Percentiles rank a stretch among this genome's conserved stretches.
Conservation (phyloP, 1,140 invertebrate species). For the Drosophila fuyamai region DNA sequence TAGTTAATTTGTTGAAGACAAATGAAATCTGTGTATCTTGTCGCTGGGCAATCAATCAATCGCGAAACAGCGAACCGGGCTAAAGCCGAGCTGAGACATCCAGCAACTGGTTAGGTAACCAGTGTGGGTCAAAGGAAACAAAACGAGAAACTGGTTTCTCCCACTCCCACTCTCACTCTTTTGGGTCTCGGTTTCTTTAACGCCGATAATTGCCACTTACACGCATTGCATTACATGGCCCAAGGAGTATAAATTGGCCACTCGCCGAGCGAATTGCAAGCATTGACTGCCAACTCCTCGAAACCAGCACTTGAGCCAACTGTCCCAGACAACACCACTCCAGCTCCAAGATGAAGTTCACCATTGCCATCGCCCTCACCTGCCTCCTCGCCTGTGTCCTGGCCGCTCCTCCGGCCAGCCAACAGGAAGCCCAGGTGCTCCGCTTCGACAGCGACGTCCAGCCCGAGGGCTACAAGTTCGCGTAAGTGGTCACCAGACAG, state of each 20-base stretch:
- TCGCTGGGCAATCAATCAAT: conserved; percentile 60
- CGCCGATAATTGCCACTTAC: conserved; percentile 35
- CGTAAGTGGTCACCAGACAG: conserved; percentile 40
- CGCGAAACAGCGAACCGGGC: conserved; percentile 28
- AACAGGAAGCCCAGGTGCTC: conserved; percentile 59
- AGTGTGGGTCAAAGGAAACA: conserved; percentile 51
- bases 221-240: conserved; percentile 36
- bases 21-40: conserved; percentile 54
- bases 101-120: conserved; percentile 45
- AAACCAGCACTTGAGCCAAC: conserved; percentile 41
- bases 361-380: conserved; percentile 32
- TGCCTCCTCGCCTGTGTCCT: conserved; percentile 43
- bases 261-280: conserved; percentile 46
- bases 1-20: conserved; percentile 53
- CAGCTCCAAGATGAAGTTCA: conserved; percentile 55
- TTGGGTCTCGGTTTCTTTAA: conserved; percentile 27
- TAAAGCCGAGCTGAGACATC: conserved; percentile 5
- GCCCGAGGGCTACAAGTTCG: conserved; percentile 71
- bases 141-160: conserved; percentile 48
- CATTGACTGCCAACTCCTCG: conserved; percentile 70
- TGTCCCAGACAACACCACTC: not conserved
- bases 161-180: conserved; percentile 25
- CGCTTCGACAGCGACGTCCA: conserved; percentile 70
- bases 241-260: conserved; percentile 73
- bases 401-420: conserved; percentile 50